Evolutionary conservation across 2,797 vertebrate genomes (phyloP).

Genomic region (Parotocinclus haroldoi): DNA sequence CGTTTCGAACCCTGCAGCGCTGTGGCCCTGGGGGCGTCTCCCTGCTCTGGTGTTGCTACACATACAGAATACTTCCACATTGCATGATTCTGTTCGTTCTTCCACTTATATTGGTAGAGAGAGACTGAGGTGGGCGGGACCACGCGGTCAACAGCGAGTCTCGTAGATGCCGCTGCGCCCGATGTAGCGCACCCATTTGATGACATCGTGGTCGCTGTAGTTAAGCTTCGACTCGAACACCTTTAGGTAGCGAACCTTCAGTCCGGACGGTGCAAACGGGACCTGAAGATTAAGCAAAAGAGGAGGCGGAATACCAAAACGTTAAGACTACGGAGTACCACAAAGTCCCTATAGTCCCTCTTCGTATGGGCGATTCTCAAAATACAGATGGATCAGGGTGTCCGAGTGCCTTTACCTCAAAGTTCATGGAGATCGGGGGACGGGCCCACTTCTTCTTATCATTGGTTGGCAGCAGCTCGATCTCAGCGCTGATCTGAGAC

Average conservation of each 20-base stretch:
- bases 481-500: constrained; percentile 97
- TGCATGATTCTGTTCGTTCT: constrained; percentile 72
- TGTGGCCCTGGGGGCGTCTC: constrained; percentile 26
- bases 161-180: constrained; percentile 98
- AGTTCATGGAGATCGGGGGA: constrained; percentile 99
- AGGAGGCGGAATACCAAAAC: not conserved
- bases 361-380: too few species aligned
- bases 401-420: constrained; percentile 78
- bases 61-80: constrained; percentile 65
- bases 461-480: constrained; percentile 94
- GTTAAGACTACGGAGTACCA: too few species aligned
- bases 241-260: constrained; percentile 99
- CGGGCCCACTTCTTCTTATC: constrained; percentile 99
- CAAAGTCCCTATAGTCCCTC: too few species aligned
- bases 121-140: constrained; percentile 42
- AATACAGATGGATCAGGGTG: too few species aligned
- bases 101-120: constrained; percentile 62
- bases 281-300: constrained; percentile 69
- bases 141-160: constrained; percentile 86
- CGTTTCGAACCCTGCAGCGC: not conserved
- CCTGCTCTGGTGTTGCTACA: constrained; percentile 56
- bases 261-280: constrained; percentile 95
- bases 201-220: constrained; percentile 99
- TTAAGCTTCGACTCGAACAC: constrained; percentile 99
- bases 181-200: constrained; percentile 99